These are phyloP conservation scores for Pluvianellus socialis DNA, from an alignment of 2,113 vertebrate species.

Conservation along the genomic window DNA sequence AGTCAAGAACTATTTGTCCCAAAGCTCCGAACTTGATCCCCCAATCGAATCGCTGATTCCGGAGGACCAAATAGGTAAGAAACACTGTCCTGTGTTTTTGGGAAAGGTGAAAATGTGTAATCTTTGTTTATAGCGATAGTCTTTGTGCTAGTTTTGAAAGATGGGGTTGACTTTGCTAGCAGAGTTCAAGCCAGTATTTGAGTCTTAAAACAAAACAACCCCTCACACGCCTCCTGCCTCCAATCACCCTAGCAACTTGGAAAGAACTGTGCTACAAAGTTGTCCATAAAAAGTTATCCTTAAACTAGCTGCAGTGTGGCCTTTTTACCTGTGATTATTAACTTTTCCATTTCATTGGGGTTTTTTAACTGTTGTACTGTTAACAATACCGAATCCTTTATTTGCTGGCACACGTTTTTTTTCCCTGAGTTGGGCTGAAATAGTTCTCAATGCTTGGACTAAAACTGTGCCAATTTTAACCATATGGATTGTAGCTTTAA, in stretches of 20 bases:
- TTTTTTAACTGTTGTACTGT: not conserved
- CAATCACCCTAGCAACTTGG: not conserved
- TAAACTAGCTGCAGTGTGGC: not conserved
- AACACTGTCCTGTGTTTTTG: not conserved
- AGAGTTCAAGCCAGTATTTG: not conserved
- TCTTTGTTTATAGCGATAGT: not conserved
- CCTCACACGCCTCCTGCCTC: rapidly evolving
- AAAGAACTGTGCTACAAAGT: rapidly evolving
- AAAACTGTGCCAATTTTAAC: not conserved
- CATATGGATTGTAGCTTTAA: not conserved
- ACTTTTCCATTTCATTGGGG: not conserved
- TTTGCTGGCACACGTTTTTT: not conserved
- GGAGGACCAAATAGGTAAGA: conserved; percentile 94
- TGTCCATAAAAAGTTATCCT: not conserved
- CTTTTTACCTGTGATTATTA: not conserved
- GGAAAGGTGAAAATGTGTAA: not conserved
- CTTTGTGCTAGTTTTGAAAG: not conserved
- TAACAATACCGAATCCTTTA: not conserved
- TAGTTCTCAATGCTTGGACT: not conserved
- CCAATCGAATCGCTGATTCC: conserved; percentile 94
- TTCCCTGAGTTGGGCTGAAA: not conserved
- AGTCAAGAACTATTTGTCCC: conserved; percentile 93
- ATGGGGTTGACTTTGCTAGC: not conserved
- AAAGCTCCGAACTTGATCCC: conserved; percentile 93
- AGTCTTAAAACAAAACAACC: not conserved